Conservation (phyloP, 1,140 invertebrate genomes). For the Meteorus sp. region DNA sequence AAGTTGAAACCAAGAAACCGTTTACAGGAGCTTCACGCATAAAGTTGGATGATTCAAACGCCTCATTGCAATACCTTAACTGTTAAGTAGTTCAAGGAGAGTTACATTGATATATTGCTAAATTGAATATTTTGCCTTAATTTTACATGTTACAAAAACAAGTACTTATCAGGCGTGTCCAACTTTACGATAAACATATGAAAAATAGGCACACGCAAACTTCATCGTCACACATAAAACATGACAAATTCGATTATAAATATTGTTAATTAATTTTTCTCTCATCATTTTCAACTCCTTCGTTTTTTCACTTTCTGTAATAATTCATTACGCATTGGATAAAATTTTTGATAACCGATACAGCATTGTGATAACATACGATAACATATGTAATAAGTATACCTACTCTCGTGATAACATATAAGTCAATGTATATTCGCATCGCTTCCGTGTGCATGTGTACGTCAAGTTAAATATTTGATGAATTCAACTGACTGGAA, state of each 20-base stretch:
- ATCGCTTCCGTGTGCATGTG: background rate
- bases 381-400: too few species aligned
- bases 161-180: background rate
- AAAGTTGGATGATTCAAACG: background rate
- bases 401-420: too few species aligned
- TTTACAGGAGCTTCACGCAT: background rate
- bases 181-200: background rate
- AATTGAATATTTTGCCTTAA: conserved; percentile 4
- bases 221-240: too few species aligned
- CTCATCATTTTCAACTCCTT: too few species aligned
- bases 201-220: background rate
- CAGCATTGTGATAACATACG: too few species aligned
- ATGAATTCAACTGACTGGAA: background rate
- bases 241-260: too few species aligned
- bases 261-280: too few species aligned
- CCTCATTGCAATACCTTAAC: conserved; percentile 28
- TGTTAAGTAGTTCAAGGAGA: conserved; percentile 33
- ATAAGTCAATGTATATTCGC: too few species aligned
- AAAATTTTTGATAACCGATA: too few species aligned
- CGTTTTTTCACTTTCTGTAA: too few species aligned
- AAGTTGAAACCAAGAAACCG: too few species aligned
- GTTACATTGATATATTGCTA: background rate
- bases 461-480: conserved; percentile 7
- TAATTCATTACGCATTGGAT: too few species aligned
- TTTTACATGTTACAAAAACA: background rate